Base-by-base conservation (phyloP, 2,888 invertebrate genomes). In the Marronus borbonicus region DNA sequence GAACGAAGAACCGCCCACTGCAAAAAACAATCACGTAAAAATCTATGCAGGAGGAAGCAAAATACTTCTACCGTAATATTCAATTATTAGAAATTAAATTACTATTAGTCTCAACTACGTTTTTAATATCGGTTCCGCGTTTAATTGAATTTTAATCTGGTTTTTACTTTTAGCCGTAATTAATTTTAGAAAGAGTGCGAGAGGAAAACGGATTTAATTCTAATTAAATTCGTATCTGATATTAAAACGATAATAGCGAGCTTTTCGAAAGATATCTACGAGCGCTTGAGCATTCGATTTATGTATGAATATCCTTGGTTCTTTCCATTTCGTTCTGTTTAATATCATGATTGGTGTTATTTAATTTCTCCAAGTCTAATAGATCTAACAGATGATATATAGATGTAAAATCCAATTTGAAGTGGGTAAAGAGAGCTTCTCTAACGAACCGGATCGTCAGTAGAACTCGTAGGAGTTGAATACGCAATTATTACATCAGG, bases 81-180 rank as follows among this genome's bases (percentile, higher is more conserved):
- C 58, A 44, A 60, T 74, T 74, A 74, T 60, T 74, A 60, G 72
- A 60, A 74, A 74, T 74, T 24, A 44, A 74, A 49, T 60, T 60
- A 60, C 60, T 60, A 74, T 74, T 74, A 74, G 39, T 49, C 39
- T 24, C 60, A 60, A 74, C 39, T 74, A 74, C 60, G 55, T 60
- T 74, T 74, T 74, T 74, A 74, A 74, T 74, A 74, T 74, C 72
- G 14, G 60, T 74, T 24, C 24, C 44, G 24, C 60, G 44, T 74
- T 58, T 74, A 74, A 74, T 74, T 74, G 72, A 74, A 74, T 74
- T 74, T 74, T 74, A 74, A 74, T 74, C 72, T 62, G 44, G 14
- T 74, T 60, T 74, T 60, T 74, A 74, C 72, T 60, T 74, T 74
- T 74, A 74, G 60, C 44, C 20, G 24, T 60, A 74, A 74, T 74